A percentile compares a stretch with the other conserved stretches of the same genome.
Conservation (phyloP, 2,797 vertebrate genomes). For the Sitta carolinensis region DNA sequence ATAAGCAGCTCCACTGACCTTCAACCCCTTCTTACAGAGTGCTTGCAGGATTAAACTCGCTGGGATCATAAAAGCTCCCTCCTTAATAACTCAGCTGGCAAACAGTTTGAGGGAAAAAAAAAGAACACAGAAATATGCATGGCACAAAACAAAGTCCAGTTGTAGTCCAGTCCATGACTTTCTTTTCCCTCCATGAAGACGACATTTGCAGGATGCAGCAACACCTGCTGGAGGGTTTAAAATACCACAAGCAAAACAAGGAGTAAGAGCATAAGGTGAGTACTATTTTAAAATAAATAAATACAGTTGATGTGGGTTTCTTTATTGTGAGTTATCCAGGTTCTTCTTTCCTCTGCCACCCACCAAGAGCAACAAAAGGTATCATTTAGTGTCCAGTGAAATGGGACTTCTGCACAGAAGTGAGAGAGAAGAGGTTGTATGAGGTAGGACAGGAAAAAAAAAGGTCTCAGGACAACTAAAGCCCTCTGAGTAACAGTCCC, state of each 20-base stretch:
- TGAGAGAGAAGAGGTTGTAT: background rate
- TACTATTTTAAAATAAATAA: background rate
- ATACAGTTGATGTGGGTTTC: background rate
- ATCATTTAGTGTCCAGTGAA: background rate
- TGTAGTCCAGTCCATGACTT: background rate
- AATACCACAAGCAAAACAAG: background rate
- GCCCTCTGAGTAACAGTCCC: background rate
- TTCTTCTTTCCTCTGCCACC: background rate
- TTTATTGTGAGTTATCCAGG: background rate
- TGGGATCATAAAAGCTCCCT: background rate
- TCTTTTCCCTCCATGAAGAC: accelerated
- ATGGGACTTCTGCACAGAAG: background rate
- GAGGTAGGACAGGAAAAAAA: background rate
- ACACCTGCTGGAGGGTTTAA: slow-evolving; percentile 56
- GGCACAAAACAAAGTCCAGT: background rate
- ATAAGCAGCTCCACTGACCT: background rate
- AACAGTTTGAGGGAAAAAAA: background rate
- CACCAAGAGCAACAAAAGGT: background rate
- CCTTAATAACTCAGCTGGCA: background rate
- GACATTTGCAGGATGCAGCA: slow-evolving; percentile 29
- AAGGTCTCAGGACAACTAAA: background rate
- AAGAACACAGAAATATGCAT: background rate
- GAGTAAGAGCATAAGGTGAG: accelerated
- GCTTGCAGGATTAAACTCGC: background rate
- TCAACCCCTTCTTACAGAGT: background rate